Percentiles rank a stretch among this genome's conserved stretches.
phyloP scores from a whole-genome alignment of 1,140 invertebrate genomes.

The Proctacanthus coquilletti region DNA sequence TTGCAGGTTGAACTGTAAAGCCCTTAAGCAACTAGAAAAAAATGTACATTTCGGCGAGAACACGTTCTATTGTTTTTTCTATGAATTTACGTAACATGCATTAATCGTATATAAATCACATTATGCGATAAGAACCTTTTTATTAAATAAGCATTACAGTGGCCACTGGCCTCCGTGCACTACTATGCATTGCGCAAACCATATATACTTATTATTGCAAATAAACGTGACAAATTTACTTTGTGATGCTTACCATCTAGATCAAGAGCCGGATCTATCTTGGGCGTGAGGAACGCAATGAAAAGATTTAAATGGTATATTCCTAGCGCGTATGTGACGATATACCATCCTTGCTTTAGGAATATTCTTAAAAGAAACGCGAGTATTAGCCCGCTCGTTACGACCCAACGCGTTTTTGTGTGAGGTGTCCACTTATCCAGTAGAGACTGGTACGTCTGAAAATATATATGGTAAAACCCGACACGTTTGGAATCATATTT shows the following conservation, averaged over 20 bases:
- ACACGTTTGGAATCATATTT: neutral
- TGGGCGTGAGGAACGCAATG: slow-evolving; percentile 97
- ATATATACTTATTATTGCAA: slow-evolving; percentile 1
- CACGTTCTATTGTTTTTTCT: no score
- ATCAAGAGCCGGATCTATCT: slow-evolving; percentile 93
- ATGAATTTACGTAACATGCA: no score
- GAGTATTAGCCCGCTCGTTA: slow-evolving; percentile 34
- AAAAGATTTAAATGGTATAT: slow-evolving; percentile 99
- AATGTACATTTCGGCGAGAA: no score
- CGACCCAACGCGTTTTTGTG: slow-evolving; percentile 39
- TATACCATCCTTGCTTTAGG: slow-evolving; percentile 88
- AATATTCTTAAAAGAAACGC: slow-evolving; percentile 43
- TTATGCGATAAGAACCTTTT: no score
- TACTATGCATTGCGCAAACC: slow-evolving; percentile 1
- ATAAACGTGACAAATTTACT: slow-evolving; percentile 3
- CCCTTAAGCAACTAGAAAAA: no score
- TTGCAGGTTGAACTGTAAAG: no score
- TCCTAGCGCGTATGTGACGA: slow-evolving; percentile 94
- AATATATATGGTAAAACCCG: slow-evolving; percentile 4
- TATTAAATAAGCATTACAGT: neutral
- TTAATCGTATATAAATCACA: no score
- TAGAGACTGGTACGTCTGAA: slow-evolving; percentile 38
- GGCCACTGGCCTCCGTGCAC: neutral
- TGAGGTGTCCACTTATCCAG: slow-evolving; percentile 51
- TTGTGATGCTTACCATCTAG: slow-evolving; percentile 55